Base-by-base conservation (phyloP, 2,888 invertebrate species). In the Ichneumoninae sp. region DNA sequence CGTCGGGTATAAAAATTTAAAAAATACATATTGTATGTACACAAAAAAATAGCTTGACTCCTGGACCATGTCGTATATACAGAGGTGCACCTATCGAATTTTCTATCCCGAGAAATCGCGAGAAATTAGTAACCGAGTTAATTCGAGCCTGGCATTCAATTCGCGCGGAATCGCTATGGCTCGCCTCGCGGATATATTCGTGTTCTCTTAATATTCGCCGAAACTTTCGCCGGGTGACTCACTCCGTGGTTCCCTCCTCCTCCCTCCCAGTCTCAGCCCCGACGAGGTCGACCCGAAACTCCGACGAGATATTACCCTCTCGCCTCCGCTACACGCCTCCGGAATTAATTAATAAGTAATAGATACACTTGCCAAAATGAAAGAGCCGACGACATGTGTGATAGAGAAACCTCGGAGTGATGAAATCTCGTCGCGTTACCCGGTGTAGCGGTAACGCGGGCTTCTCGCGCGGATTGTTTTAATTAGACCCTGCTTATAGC, bases 221-320 rank as follows among this genome's bases (percentile, higher is more conserved):
- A 57, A 84, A 84, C 65, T 84, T 84, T 84, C 74, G 62, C 26
- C 65, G 74, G 74, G 78, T 50, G 74, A 77, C 65, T 84, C 69
- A 54, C 65, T 74, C 30, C 62, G 47, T 16, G 13, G 22, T 47
- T 50, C 60, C 30, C 62, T 22, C 33, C 4, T 22, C 22, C 57
- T 19, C 26, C 57, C 57, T 57, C 57, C 4, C 10, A 1, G 44
- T 47, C 50, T 22, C 26, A 13, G 44, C 1, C 50, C 22, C n/a
- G 75, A 72, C 62, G 74, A 77, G 57, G 65, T 70, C 72, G 80
- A 74, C 54, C 80, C 65, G 74, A 81, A 84, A 84, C 80, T 84
- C 52, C 36, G 44, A 69, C 26, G n/a, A 65, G 50, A 65, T 84
- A 80, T 68, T 69, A 62, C 60, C 4, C 36, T 72, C 54, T 10